phyloP scores from a whole-genome alignment of 2,113 vertebrate species.

The Corynorhinus townsendii region DNA sequence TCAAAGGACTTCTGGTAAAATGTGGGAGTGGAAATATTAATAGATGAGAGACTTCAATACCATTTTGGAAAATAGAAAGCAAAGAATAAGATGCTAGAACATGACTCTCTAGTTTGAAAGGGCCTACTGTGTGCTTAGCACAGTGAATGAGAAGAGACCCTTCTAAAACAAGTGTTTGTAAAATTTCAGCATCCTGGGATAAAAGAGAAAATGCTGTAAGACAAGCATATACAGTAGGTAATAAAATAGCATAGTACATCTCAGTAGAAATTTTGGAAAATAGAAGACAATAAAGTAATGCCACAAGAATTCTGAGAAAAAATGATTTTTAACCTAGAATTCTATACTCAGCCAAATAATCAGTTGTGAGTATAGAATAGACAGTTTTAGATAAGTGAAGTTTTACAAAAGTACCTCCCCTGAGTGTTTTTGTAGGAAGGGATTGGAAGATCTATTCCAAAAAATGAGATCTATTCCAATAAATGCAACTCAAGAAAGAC shows the following conservation, averaged over 20 bases:
- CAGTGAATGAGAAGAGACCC: not conserved
- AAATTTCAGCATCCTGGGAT: not conserved
- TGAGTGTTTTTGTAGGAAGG: not conserved
- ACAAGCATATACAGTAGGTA: not conserved
- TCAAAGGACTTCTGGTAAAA: constrained; percentile 7
- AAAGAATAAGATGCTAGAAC: not conserved
- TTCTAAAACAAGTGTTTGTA: not conserved
- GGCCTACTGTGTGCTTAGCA: not conserved
- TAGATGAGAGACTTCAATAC: not conserved
- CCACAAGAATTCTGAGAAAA: not conserved
- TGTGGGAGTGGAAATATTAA: not conserved
- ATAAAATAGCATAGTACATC: not conserved
- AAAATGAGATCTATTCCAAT: not conserved
- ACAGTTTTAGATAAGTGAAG: not conserved
- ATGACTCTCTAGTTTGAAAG: not conserved
- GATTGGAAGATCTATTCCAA: not conserved
- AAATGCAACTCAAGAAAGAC: not conserved
- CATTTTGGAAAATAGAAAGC: not conserved
- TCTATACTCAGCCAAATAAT: not conserved
- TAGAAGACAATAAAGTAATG: not conserved
- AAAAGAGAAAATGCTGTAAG: constrained; percentile 18
- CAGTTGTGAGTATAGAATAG: not conserved
- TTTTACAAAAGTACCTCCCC: not conserved
- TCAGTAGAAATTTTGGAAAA: not conserved
- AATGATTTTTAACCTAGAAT: not conserved